phyloP scores from a whole-genome alignment of 2,888 invertebrate genomes.

The Metacarcinus magister region DNA sequence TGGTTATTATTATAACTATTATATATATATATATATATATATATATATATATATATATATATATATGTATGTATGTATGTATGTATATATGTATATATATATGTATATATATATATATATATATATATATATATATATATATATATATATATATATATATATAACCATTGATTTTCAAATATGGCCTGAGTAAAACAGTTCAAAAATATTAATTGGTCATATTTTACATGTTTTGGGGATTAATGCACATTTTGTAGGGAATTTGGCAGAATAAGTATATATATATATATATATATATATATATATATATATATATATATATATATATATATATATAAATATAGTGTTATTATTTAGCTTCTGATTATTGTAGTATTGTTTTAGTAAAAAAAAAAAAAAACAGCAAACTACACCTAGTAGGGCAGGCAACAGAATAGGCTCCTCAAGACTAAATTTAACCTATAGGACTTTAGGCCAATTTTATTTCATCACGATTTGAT shows the following conservation, averaged over 20 bases:
- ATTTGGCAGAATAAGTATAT: not conserved
- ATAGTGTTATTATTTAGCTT: conserved; percentile 29
- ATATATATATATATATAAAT: conserved; percentile 3
- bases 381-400: not conserved
- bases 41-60: not conserved
- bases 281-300: conserved; percentile 2
- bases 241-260: conserved; percentile 36
- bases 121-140: not conserved
- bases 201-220: not conserved
- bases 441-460: not conserved
- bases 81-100: not conserved
- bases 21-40: not conserved
- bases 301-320: conserved; percentile 13
- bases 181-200: not conserved
- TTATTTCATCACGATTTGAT: not conserved
- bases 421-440: conserved; percentile 31
- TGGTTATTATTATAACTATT: too few relatives aligned
- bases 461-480: not conserved
- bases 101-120: not conserved
- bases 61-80: not conserved
- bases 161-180: not conserved
- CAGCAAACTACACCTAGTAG: not conserved
- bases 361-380: conserved; percentile 35
- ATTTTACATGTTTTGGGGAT: not conserved
- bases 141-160: not conserved